Conservation (phyloP, 2,888 invertebrate genomes). For the Lacanobia oleracea region DNA sequence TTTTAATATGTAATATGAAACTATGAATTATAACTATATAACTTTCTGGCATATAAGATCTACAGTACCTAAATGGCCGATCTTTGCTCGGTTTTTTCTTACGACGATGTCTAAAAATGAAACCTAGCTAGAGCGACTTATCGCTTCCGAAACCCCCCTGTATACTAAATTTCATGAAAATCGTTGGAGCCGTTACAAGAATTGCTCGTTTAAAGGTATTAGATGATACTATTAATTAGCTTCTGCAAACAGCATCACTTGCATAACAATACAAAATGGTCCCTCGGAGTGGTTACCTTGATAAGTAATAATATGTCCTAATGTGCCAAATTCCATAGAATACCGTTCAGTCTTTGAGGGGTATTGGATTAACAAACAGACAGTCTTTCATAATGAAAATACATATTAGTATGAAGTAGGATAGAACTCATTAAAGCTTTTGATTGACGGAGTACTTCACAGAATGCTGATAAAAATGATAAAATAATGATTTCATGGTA, state of each 20-base stretch:
- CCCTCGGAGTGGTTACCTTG: not conserved
- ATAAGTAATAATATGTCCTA: not conserved
- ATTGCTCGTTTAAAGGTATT: too few relatives aligned
- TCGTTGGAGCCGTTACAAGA: too few relatives aligned
- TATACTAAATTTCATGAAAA: too few relatives aligned
- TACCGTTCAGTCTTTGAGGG: not conserved
- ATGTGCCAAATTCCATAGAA: not conserved
- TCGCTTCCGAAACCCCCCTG: too few relatives aligned
- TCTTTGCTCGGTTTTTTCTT: too few relatives aligned
- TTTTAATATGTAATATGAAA: too few relatives aligned
- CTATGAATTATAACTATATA: too few relatives aligned
- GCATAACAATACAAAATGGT: not conserved
- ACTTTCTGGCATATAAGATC: too few relatives aligned
- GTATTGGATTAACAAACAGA: not conserved
- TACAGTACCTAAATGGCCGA: too few relatives aligned
- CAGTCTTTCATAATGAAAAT: not conserved
- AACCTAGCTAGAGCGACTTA: too few relatives aligned
- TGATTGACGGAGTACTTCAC: slow-evolving; percentile 7
- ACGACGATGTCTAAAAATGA: too few relatives aligned
- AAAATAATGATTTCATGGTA: not conserved
- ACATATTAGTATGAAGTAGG: not conserved
- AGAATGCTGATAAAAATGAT: not conserved
- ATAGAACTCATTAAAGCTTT: slow-evolving; percentile 6
- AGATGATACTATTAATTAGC: not conserved
- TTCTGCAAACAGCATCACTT: accelerated